phyloP scores from a whole-genome alignment of 1,140 invertebrate species.

The Plectrocnemia conspersa region DNA sequence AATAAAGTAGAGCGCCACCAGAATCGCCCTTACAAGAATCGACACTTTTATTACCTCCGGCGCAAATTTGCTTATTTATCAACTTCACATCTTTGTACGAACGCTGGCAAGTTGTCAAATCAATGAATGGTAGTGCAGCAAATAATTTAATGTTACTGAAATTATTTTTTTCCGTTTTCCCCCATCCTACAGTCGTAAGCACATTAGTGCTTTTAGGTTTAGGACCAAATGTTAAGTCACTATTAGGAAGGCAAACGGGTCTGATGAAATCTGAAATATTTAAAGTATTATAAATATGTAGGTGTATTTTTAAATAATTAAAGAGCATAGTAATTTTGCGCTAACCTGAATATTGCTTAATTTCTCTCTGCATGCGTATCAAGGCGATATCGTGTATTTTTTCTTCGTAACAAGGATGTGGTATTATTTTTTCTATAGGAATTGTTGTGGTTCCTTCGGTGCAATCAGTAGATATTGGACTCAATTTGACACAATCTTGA shows the following conservation, averaged over 20 bases:
- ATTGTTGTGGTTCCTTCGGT: no score
- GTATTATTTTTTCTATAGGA: conserved; percentile 39
- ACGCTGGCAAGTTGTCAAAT: conserved; percentile 45
- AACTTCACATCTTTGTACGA: conserved; percentile 48
- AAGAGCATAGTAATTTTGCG: not conserved
- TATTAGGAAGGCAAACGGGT: conserved; percentile 2
- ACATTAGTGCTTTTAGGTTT: not conserved
- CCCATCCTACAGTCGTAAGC: conserved; percentile 5
- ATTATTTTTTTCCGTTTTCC: conserved; percentile 22
- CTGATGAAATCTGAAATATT: conserved; percentile 10
- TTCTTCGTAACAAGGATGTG: conserved; percentile 39
- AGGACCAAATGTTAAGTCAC: not conserved
- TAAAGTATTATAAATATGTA: not conserved
- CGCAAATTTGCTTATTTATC: conserved; percentile 58
- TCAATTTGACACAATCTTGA: no score
- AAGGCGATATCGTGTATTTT: conserved; percentile 42
- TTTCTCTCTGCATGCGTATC: conserved; percentile 30
- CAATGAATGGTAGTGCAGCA: conserved; percentile 49
- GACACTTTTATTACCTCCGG: conserved; percentile 58
- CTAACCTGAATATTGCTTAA: not conserved
- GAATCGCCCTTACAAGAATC: conserved; percentile 72
- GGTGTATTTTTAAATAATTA: not conserved
- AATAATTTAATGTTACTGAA: conserved; percentile 58
- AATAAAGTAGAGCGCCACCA: conserved; percentile 68
- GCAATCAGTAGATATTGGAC: no score